Conservation (phyloP, 2,113 vertebrate species). For the crab-eating macaque (Macaca fascicularis) region DNA sequence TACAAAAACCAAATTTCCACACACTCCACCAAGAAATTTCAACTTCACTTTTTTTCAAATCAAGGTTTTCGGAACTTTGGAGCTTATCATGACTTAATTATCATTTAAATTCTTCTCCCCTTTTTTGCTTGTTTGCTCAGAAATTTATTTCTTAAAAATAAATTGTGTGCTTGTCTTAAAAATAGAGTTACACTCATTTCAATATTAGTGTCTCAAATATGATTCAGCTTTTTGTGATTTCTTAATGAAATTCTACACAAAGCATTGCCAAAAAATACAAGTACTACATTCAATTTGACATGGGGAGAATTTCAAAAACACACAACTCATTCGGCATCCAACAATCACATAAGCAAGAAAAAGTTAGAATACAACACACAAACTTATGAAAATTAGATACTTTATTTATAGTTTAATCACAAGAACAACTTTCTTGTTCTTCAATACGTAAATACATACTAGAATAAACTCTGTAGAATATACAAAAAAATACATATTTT, state of each 20-base stretch:
- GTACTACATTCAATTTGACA: not conserved
- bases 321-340: not conserved
- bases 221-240: not conserved
- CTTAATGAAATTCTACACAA: not conserved
- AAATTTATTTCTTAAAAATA: conserved; percentile 3
- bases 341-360: not conserved
- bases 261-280: not conserved
- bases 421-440: conserved; percentile 79
- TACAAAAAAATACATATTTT: conserved; percentile 90
- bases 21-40: not conserved
- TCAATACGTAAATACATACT: conserved; percentile 88
- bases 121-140: not conserved
- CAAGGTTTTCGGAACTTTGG: not conserved
- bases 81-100: not conserved
- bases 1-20: not conserved
- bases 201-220: not conserved
- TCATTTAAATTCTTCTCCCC: not conserved
- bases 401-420: conserved; percentile 87
- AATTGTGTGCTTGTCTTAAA: not conserved
- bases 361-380: not conserved
- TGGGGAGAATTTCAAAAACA: not conserved
- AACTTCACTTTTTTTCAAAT: not conserved
- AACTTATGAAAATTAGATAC: conserved; percentile 87
- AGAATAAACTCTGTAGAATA: conserved; percentile 92
- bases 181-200: not conserved